A percentile compares a stretch with the other conserved stretches of the same genome.
Evolutionary conservation across 2,797 vertebrate genomes (phyloP).

Genomic region (Myotis planiceps): DNA sequence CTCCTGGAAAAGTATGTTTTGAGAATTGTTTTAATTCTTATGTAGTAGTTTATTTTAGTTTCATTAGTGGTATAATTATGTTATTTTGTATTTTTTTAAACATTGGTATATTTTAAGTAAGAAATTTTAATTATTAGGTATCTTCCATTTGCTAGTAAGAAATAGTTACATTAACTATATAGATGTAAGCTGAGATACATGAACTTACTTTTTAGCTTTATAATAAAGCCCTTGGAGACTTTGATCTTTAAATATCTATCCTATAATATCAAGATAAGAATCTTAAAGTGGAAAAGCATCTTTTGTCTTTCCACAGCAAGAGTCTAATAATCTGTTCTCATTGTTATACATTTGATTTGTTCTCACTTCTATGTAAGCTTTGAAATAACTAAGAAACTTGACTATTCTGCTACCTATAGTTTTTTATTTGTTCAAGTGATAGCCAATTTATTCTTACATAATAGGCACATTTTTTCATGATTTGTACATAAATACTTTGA

Average conservation of each 20-base stretch:
- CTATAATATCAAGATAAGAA: background rate
- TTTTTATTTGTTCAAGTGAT: background rate
- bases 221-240: background rate
- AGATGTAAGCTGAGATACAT: background rate
- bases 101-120: background rate
- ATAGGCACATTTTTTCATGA: background rate
- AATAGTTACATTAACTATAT: conserved; percentile 7
- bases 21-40: conserved; percentile 51
- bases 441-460: background rate
- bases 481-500: background rate
- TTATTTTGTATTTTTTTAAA: conserved; percentile 45
- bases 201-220: conserved; percentile 23
- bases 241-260: background rate
- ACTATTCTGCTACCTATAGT: background rate
- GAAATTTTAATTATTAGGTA: background rate
- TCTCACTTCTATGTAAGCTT: background rate
- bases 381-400: background rate
- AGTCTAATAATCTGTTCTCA: background rate
- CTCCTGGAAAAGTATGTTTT: conserved; percentile 94
- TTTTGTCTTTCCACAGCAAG: background rate
- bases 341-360: background rate
- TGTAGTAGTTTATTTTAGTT: conserved; percentile 56
- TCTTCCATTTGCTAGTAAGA: conserved; percentile 21
- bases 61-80: background rate
- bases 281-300: background rate